Conservation (phyloP, 2,888 invertebrate species). For the Drosophila paracracens region DNA sequence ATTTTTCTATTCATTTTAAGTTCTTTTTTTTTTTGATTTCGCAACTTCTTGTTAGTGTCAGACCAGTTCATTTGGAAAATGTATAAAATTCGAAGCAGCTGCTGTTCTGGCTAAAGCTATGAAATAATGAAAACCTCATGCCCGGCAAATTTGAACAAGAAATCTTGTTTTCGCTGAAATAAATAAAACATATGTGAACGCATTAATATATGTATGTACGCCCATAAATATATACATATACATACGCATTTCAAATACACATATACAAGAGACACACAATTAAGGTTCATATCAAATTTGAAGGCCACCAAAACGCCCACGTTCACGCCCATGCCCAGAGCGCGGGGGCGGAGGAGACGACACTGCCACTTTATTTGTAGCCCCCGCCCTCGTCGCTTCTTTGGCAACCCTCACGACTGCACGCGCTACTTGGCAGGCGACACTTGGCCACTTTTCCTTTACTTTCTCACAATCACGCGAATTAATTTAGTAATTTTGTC, state of each 20-base stretch:
- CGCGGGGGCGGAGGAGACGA: slow-evolving; percentile 15
- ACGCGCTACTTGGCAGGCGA: slow-evolving; percentile 79
- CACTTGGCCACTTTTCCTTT: slow-evolving; percentile 40
- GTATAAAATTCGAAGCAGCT: slow-evolving; percentile 36
- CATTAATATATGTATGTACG: slow-evolving; percentile 28
- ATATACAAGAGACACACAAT: slow-evolving; percentile 47
- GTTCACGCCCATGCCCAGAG: slow-evolving; percentile 26
- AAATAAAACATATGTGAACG: slow-evolving; percentile 66
- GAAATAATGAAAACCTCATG: slow-evolving; percentile 30
- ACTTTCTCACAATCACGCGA: slow-evolving; percentile 15
- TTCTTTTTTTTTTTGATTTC: not conserved
- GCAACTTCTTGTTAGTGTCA: slow-evolving; percentile 8
- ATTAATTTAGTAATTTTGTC: slow-evolving; percentile 59
- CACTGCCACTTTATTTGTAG: not conserved
- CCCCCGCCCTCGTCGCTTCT: slow-evolving; percentile 4
- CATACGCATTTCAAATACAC: slow-evolving; percentile 17
- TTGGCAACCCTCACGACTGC: slow-evolving; percentile 61
- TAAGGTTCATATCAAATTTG: slow-evolving; percentile 75
- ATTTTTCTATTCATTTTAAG: not conserved
- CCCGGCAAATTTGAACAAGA: slow-evolving; percentile 49
- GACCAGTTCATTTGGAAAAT: slow-evolving; percentile 9
- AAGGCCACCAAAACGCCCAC: slow-evolving; percentile 63
- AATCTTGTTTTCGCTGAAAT: slow-evolving; percentile 46
- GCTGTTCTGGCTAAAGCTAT: slow-evolving; percentile 25
- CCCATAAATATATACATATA: slow-evolving; percentile 35